Evolutionary conservation across 2,888 invertebrate genomes (phyloP).

Genomic region (Uropetala carovei): DNA sequence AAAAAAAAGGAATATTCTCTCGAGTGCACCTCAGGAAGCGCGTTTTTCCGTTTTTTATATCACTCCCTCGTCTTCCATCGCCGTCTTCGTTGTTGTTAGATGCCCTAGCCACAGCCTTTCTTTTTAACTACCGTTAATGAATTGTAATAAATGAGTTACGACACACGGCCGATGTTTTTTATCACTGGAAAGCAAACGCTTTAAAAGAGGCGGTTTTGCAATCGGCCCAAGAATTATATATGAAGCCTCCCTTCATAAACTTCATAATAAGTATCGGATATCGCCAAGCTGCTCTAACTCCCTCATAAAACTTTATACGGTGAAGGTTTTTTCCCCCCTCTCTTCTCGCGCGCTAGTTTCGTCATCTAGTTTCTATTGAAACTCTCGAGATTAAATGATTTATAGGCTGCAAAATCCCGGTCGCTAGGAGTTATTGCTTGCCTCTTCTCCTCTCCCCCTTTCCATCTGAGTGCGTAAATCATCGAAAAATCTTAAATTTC

Average conservation of each 20-base stretch:
- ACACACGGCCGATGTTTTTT: slow-evolving; percentile 18
- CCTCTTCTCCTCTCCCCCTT: background rate
- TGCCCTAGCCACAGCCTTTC: background rate
- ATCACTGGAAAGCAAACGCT: slow-evolving; percentile 36
- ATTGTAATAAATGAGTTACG: slow-evolving; percentile 60
- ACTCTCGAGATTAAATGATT: slow-evolving; percentile 32
- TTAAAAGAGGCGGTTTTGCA: slow-evolving; percentile 55
- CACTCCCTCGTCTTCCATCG: background rate
- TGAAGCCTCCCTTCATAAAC: slow-evolving; percentile 55
- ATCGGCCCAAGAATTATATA: slow-evolving; percentile 47
- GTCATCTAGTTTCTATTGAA: slow-evolving; percentile 26
- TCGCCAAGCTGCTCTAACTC: slow-evolving; percentile 29
- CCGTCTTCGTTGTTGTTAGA: background rate
- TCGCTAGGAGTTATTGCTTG: background rate
- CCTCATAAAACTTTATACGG: slow-evolving; percentile 55
- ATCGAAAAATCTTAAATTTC: slow-evolving; percentile 7
- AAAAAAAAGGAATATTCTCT: background rate
- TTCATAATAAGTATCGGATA: slow-evolving; percentile 47
- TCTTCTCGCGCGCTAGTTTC: slow-evolving; percentile 13
- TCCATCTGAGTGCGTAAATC: background rate
- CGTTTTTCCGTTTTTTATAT: background rate
- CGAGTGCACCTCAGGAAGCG: background rate
- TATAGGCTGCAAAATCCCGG: slow-evolving; percentile 1
- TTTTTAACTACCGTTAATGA: slow-evolving; percentile 14
- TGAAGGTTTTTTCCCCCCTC: background rate